These are phyloP conservation scores for Mylabris sibirica DNA, from an alignment of 2,888 invertebrate genomes.

Conservation along the genomic window DNA sequence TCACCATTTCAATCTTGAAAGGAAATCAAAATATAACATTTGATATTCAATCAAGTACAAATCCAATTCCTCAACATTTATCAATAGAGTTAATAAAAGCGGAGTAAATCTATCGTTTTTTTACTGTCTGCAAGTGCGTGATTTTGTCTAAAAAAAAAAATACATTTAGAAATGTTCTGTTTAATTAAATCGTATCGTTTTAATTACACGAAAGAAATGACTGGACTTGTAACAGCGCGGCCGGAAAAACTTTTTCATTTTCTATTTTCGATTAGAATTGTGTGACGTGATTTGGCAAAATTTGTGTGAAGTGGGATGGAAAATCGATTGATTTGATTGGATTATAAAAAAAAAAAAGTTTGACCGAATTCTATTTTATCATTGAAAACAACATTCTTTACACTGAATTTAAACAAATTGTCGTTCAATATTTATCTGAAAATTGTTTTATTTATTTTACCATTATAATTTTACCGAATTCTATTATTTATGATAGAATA, in stretches of 20 bases:
- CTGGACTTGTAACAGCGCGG: neutral
- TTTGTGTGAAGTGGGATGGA: neutral
- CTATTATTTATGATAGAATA: neutral
- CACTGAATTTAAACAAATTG: too few relatives aligned
- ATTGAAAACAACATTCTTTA: neutral
- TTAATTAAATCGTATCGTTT: neutral
- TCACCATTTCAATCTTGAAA: neutral
- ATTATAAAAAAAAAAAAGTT: neutral
- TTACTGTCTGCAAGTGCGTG: neutral
- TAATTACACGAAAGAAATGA: neutral
- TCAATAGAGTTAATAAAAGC: neutral
- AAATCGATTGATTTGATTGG: neutral
- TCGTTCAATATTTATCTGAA: neutral
- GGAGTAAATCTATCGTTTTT: neutral
- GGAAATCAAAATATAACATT: neutral
- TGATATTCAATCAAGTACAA: neutral
- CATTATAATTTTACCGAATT: too few relatives aligned
- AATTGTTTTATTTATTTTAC: neutral
- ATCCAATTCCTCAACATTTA: neutral
- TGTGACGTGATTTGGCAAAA: neutral
- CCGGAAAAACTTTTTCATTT: neutral
- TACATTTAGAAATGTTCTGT: neutral
- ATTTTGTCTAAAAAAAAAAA: neutral
- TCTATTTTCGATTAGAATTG: neutral
- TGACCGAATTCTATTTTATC: neutral